Base-by-base conservation (phyloP, 37 sponge, comb jelly and placozoan genomes). In the Dysidea cf. avara region DNA sequence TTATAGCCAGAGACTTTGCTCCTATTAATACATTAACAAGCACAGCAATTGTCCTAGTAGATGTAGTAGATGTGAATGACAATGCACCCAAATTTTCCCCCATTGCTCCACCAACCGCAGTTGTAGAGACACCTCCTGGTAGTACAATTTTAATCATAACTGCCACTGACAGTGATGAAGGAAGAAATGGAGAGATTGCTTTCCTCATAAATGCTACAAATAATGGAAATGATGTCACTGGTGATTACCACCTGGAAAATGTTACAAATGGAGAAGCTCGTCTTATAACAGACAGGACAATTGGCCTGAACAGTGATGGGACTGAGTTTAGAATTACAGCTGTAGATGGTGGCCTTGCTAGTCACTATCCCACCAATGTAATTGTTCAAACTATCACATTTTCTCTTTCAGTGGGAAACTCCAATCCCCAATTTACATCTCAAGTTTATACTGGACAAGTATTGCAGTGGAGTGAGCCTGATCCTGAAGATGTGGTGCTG, bases 101-200 rank as follows among this genome's bases (percentile, higher is more conserved):
- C 9, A 9, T 12, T 12, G 9, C 5, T 43, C 46, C 46, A 9
- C 5, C 9, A 12, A 43, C 46, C 9, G 46, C 46, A 43, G 46
- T 43, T 5, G 7, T 43, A 5, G 46, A 43, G 7, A 43, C 46
- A 43, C 46, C 46, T 12, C 7, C 46, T 43, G 46, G 46, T 43
- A 43, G 7, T 43, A 5, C 7, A 43, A 5, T 43, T 12, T 43
- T 9, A 12, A 43, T 9, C 9, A 5, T 43, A 5, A 43, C 46
- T 43, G 46, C 46, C 36, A 26, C 72, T 61, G 88, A 88, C 34
- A 43, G 20, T 12, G 83, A 82, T 61, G 40, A 29, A n/a, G 74
- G 83, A 18, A 58, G 37, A 6, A 73, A 77, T 66, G 81, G 81
- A 34, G 64, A 80, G 29, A 62, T 64, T 11, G 31, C 13, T 3